Evolutionary conservation across 1,140 invertebrate genomes (phyloP).

Genomic region (Phymorhynchus buccinoides): DNA sequence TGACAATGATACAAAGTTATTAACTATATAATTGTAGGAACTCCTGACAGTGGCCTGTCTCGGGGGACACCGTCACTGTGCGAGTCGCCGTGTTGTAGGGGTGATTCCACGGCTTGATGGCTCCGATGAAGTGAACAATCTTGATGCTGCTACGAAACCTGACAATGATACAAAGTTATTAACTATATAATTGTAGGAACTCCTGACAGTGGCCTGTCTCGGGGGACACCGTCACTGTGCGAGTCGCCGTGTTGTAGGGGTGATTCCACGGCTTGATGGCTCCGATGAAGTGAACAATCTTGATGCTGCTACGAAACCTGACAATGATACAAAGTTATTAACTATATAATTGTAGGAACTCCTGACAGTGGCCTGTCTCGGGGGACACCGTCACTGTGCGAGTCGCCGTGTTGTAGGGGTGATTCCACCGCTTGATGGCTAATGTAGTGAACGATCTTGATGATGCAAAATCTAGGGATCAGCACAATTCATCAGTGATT

Average conservation of each 20-base stretch:
- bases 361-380: conserved; percentile 73
- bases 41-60: conserved; percentile 73
- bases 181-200: conserved; percentile 82
- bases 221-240: conserved; percentile 78
- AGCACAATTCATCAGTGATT: no score
- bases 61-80: conserved; percentile 78
- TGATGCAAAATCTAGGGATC: no score
- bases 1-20: no score
- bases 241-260: conserved; percentile 82
- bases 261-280: conserved; percentile 95
- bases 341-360: conserved; percentile 82
- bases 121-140: conserved; percentile 98
- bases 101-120: conserved; percentile 95
- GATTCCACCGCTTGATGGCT: conserved; percentile 94
- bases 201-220: conserved; percentile 74
- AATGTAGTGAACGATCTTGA: conserved; percentile 99
- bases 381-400: conserved; percentile 78
- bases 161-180: no score
- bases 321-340: no score
- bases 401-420: conserved; percentile 83
- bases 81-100: conserved; percentile 83
- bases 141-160: conserved; percentile 94
- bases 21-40: conserved; percentile 83
- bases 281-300: conserved; percentile 99
- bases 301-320: conserved; percentile 92